Evolutionary conservation across 1,140 invertebrate genomes (phyloP), one percentile per base, ranked within the genome.

Genomic region (Palaemon carinicauda): DNA sequence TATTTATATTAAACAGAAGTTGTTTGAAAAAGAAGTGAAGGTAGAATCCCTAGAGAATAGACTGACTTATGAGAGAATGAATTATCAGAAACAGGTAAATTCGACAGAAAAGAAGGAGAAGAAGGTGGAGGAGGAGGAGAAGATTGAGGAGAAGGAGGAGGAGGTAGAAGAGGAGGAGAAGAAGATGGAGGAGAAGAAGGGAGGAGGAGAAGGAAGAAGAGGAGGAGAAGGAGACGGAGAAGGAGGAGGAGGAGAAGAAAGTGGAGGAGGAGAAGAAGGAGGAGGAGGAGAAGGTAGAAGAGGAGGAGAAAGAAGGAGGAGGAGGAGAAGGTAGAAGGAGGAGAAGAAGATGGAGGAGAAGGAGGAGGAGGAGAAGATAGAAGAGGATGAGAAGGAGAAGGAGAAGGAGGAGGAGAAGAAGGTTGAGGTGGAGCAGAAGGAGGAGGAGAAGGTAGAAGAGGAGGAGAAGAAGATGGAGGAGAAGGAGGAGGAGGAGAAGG

Each of bases 381-480:
- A 31, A 75, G 73, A 75, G 73, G 33, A 31, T 29, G 73, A 75
- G 73, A 75, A 31, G 33, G 73, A 75, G 73, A 75, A 31, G 33
- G 73, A 29, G 27, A 29, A 19, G 19, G 27, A 29, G 27, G 19
- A 19, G 19, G 27, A 29, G 27, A 29, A 31, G 33, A 31, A 75
- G 73, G 33, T 21, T 29, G 73, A 75, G 73, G 33, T 21, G 33
- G 33, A 33, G 33, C 19, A 41, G 7, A 41, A 9, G 33, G 10
- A 41, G 19, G 33, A 29, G 10, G 33, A 19, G 33, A 27, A 31
- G 9, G 14, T 29, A 3, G 27, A 33, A 33, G 41, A 31, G 73
- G 14, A 29, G 10, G 9, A 33, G 7, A 33, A 14, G 73, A n/a
- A 15, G 1, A 15, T 12, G 73, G 1, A 33, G 33, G 73, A 12